These are phyloP conservation scores for Telenomus remus DNA, from an alignment of 1,140 invertebrate genomes.

Conservation along the genomic window DNA sequence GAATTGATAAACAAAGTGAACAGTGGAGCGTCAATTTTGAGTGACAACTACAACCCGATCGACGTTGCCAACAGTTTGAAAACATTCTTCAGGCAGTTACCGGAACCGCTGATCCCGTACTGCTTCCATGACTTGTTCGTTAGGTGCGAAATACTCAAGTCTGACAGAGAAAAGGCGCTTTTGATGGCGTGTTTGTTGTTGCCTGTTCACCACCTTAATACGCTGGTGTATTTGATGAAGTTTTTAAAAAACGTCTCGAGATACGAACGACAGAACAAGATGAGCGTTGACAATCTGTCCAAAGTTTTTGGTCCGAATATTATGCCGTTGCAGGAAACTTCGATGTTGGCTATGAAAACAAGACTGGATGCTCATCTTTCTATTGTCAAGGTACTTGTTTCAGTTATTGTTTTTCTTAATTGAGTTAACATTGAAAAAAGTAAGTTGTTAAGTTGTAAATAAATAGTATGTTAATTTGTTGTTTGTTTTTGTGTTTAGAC, in stretches of 20 bases:
- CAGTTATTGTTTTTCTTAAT: constrained; percentile 6
- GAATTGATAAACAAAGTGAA: constrained; percentile 85
- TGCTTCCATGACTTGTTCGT: constrained; percentile 84
- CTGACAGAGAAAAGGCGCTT: constrained; percentile 74
- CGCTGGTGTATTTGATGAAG: constrained; percentile 82
- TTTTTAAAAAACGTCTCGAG: constrained; percentile 79
- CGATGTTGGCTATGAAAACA: constrained; percentile 77
- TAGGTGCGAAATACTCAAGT: constrained; percentile 78
- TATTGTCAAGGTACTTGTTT: constrained; percentile 23
- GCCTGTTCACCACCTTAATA: constrained; percentile 79
- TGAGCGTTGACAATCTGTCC: constrained; percentile 87
- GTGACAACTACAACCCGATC: constrained; percentile 82
- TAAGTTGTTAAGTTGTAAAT: too few species aligned
- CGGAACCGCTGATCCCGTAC: constrained; percentile 86
- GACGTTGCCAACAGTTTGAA: constrained; percentile 90
- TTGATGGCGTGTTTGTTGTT: constrained; percentile 80
- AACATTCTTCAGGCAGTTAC: constrained; percentile 86
- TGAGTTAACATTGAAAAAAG: too few species aligned
- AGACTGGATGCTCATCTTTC: constrained; percentile 78
- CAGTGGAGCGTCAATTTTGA: constrained; percentile 77
- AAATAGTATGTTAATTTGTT: too few species aligned
- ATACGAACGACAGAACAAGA: constrained; percentile 84
- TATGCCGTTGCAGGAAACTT: constrained; percentile 82
- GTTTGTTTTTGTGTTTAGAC: constrained; percentile 75
- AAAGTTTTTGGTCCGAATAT: constrained; percentile 88